Conservation (phyloP, 2,888 invertebrate species). For the Choristoneura rosaceana region DNA sequence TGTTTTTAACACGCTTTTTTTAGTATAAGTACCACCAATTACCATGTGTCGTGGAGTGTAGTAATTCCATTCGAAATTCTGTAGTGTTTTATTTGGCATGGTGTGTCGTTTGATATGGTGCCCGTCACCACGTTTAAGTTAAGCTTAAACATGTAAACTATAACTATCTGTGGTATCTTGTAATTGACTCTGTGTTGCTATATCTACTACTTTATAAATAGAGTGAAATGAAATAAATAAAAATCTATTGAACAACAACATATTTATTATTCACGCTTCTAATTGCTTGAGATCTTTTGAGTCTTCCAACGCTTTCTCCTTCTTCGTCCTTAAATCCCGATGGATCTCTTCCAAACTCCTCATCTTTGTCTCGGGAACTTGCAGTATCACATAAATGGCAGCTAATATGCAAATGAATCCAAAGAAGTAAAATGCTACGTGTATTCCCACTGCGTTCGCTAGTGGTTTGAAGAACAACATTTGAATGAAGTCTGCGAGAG, state of each 20-base stretch:
- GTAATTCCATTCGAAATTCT: too few relatives aligned
- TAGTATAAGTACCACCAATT: too few relatives aligned
- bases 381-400: constrained; percentile 59
- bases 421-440: constrained; percentile 69
- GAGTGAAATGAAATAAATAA: neutral
- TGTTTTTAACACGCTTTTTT: too few relatives aligned
- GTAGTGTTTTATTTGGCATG: too few relatives aligned
- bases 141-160: too few relatives aligned
- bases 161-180: too few relatives aligned
- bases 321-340: constrained; percentile 62
- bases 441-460: constrained; percentile 60
- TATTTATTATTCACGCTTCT: constrained; percentile 22
- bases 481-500: constrained; percentile 64
- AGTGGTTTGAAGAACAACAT: constrained; percentile 72
- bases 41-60: too few relatives aligned
- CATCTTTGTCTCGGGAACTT: constrained; percentile 68
- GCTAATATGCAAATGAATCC: constrained; percentile 61
- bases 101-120: too few relatives aligned
- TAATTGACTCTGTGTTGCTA: too few relatives aligned
- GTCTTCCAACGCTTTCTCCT: constrained; percentile 54
- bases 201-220: too few relatives aligned
- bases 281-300: constrained; percentile 13
- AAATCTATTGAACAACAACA: neutral
- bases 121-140: too few relatives aligned
- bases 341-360: constrained; percentile 68